Percentiles rank a stretch among this genome's conserved stretches.
Evolutionary conservation across 2,797 vertebrate genomes (phyloP).

Genomic region (Melanotaenia boesemani): DNA sequence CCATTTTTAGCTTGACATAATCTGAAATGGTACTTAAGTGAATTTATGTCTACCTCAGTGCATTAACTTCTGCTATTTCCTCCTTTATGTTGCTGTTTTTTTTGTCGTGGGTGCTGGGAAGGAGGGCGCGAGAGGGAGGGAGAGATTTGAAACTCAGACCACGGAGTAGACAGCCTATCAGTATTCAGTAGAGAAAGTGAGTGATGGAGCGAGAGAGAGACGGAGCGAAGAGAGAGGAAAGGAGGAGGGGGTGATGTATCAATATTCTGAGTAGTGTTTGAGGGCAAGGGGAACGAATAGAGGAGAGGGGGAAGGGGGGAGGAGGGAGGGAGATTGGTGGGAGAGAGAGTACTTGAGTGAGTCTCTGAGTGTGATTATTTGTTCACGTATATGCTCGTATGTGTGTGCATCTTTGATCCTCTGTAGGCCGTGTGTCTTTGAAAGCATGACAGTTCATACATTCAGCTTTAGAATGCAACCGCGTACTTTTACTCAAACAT

Average conservation of each 20-base stretch:
- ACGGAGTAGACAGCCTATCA: constrained; percentile 89
- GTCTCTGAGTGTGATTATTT: constrained; percentile 84
- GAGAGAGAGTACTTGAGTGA: constrained; percentile 78
- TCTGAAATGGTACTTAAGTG: constrained; percentile 87
- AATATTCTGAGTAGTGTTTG: constrained; percentile 91
- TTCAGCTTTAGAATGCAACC: constrained; percentile 24
- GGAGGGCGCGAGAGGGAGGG: constrained; percentile 67
- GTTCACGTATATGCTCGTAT: constrained; percentile 70
- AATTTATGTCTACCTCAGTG: constrained; percentile 86
- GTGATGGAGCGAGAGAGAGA: constrained; percentile 83
- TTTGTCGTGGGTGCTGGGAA: constrained; percentile 58
- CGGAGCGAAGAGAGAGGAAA: constrained; percentile 59
- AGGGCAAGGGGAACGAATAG: constrained; percentile 87
- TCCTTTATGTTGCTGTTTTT: constrained; percentile 77
- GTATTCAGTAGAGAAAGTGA: constrained; percentile 90
- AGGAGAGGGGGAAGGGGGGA: constrained; percentile 70
- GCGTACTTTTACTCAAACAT: constrained; percentile 12
- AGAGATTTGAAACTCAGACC: constrained; percentile 87
- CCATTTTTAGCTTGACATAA: constrained; percentile 85
- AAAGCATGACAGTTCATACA: constrained; percentile 24
- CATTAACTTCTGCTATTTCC: constrained; percentile 85
- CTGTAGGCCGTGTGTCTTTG: constrained; percentile 26
- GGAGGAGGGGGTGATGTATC: constrained; percentile 86
- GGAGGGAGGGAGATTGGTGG: constrained; percentile 55
- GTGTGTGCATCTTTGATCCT: constrained; percentile 42